A percentile compares a stretch with the other conserved stretches of the same genome.
Conservation (phyloP, 2,797 vertebrate genomes). For the Cheirogaleus major region DNA sequence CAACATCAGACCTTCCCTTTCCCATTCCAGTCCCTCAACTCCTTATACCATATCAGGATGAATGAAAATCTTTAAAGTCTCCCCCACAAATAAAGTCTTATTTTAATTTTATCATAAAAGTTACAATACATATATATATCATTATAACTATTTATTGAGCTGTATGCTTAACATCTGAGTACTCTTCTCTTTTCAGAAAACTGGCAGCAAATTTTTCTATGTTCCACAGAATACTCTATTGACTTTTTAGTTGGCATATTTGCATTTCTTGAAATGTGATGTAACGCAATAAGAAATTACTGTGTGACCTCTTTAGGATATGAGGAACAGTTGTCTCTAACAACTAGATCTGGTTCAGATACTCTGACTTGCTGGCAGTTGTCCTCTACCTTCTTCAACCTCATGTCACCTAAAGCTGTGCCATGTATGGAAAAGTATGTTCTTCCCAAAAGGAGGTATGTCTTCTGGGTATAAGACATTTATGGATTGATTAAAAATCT, state of each 20-base stretch:
- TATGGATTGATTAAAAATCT: not conserved
- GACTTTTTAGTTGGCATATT: not conserved
- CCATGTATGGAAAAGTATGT: not conserved
- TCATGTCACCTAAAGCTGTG: not conserved
- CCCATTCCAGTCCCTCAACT: not conserved
- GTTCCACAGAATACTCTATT: not conserved
- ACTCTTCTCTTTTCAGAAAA: not conserved
- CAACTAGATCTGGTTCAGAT: not conserved
- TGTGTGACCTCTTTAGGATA: not conserved
- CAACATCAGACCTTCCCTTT: not conserved
- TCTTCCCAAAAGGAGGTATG: not conserved
- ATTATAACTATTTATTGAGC: not conserved
- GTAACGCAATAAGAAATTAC: not conserved
- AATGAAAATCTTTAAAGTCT: not conserved
- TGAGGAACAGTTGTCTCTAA: not conserved
- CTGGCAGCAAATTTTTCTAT: not conserved
- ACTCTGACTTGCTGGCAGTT: not conserved
- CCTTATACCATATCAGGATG: accelerated
- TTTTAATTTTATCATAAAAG: not conserved
- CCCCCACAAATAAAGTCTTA: not conserved
- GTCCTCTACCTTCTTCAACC: not conserved
- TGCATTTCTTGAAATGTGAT: not conserved
- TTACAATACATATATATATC: not conserved
- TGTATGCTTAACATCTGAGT: not conserved
- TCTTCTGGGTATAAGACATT: not conserved